Conservation (phyloP, 2,888 invertebrate species). For the Drosophila formosana region DNA sequence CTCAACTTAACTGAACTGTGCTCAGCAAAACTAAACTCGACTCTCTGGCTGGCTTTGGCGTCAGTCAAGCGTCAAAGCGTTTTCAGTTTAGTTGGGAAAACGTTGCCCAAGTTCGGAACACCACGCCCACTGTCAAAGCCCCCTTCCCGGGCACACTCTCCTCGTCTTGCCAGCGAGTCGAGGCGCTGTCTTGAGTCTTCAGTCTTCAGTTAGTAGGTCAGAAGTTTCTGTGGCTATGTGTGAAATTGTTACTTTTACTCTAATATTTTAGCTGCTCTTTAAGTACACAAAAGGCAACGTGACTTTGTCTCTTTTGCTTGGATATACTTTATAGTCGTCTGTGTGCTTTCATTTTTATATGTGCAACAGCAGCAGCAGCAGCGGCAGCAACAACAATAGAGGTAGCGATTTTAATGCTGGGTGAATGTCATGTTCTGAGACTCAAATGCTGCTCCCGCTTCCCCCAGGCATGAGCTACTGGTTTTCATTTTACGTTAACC, state of each 20-base stretch:
- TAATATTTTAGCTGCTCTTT: slow-evolving; percentile 52
- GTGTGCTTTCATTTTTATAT: slow-evolving; percentile 76
- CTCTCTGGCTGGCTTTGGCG: slow-evolving; percentile 44
- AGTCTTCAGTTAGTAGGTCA: slow-evolving; percentile 68
- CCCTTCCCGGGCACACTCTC: background rate
- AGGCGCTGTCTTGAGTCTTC: slow-evolving; percentile 14
- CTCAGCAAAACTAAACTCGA: slow-evolving; percentile 29
- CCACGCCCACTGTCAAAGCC: background rate
- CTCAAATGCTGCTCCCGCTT: slow-evolving; percentile 27
- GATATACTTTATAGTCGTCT: slow-evolving; percentile 67
- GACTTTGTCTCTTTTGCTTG: slow-evolving; percentile 74
- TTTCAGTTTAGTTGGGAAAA: slow-evolving; percentile 51
- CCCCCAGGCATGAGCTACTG: slow-evolving; percentile 54
- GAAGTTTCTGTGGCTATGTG: slow-evolving; percentile 69
- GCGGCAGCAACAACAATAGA: slow-evolving; percentile 23
- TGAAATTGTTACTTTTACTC: slow-evolving; percentile 66
- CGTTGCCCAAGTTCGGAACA: slow-evolving; percentile 64
- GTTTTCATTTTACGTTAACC: slow-evolving; percentile 71
- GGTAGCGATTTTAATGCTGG: slow-evolving; percentile 73
- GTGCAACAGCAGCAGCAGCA: slow-evolving; percentile 39
- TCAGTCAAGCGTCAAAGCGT: slow-evolving; percentile 78
- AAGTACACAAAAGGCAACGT: slow-evolving; percentile 65
- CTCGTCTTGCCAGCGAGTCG: slow-evolving; percentile 8
- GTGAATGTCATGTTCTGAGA: slow-evolving; percentile 74
- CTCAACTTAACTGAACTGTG: slow-evolving; percentile 19